These are phyloP conservation scores for Cirrhinus molitorella DNA, from an alignment of 2,797 vertebrate genomes.

Conservation along the genomic window DNA sequence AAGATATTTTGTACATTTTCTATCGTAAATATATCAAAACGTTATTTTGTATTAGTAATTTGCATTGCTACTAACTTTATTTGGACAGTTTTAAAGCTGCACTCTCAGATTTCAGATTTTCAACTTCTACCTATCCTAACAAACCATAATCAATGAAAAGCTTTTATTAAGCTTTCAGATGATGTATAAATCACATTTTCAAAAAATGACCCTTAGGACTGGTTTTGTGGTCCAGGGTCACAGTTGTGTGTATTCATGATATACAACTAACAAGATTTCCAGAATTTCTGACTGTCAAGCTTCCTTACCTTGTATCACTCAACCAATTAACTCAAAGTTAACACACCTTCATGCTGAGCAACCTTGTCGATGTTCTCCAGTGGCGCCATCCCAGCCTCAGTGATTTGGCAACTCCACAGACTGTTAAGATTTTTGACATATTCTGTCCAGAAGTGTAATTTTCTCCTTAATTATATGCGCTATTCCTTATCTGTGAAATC, in stretches of 20 bases:
- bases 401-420: conserved; percentile 72
- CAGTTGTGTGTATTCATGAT: background rate
- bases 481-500: background rate
- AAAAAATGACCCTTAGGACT: no score
- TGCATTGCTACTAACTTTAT: no score
- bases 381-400: conserved; percentile 77
- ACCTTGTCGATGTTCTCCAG: conserved; percentile 69
- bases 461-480: background rate
- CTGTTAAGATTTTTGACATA: conserved; percentile 89
- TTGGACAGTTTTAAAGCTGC: no score
- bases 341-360: conserved; percentile 87
- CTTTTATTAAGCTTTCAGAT: no score
- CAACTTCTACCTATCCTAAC: no score
- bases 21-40: no score
- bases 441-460: conserved; percentile 45
- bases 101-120: no score
- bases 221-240: no score
- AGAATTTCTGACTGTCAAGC: background rate
- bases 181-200: no score
- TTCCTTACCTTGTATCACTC: background rate
- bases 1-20: no score
- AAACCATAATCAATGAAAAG: no score
- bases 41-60: no score
- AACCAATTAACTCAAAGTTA: background rate
- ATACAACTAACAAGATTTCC: background rate